These are phyloP conservation scores for Ganaspis brasiliensis DNA, from an alignment of 2,888 invertebrate genomes.

Conservation along the genomic window DNA sequence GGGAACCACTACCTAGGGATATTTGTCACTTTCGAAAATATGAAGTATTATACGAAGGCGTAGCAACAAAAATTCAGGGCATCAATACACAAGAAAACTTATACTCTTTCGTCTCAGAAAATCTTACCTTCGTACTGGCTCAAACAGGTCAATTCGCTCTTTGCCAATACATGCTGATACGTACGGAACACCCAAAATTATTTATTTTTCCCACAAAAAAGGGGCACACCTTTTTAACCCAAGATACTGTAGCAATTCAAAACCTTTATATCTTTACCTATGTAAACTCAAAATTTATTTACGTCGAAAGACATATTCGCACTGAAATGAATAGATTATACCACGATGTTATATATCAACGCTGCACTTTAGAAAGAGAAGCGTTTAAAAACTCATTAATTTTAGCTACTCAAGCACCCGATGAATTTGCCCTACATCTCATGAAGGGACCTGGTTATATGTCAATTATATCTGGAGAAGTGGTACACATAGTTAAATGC, in stretches of 20 bases:
- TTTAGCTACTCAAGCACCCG: constrained; percentile 55
- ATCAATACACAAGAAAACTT: constrained; percentile 1
- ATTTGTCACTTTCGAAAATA: constrained; percentile 54
- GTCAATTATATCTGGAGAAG: background rate
- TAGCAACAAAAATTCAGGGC: constrained; percentile 45
- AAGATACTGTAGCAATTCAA: background rate
- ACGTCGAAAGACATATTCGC: constrained; percentile 57
- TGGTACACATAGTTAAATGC: background rate
- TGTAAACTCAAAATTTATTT: constrained; percentile 59
- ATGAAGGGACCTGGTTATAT: constrained; percentile 59
- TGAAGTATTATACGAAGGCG: constrained; percentile 57
- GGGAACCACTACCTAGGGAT: background rate
- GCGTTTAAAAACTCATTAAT: constrained; percentile 58
- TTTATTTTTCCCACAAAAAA: constrained; percentile 42
- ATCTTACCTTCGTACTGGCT: constrained; percentile 58
- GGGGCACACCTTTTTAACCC: background rate
- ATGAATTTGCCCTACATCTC: constrained; percentile 63
- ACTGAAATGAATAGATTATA: constrained; percentile 51
- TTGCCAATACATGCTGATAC: constrained; percentile 39
- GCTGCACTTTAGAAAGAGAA: constrained; percentile 60
- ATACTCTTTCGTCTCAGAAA: constrained; percentile 46
- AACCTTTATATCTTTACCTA: constrained; percentile 47
- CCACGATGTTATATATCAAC: constrained; percentile 52
- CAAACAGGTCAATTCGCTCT: constrained; percentile 5
- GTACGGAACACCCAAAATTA: constrained; percentile 57